Evolutionary conservation across 2,113 vertebrate species (phyloP).

Genomic region (Labeo catla): DNA sequence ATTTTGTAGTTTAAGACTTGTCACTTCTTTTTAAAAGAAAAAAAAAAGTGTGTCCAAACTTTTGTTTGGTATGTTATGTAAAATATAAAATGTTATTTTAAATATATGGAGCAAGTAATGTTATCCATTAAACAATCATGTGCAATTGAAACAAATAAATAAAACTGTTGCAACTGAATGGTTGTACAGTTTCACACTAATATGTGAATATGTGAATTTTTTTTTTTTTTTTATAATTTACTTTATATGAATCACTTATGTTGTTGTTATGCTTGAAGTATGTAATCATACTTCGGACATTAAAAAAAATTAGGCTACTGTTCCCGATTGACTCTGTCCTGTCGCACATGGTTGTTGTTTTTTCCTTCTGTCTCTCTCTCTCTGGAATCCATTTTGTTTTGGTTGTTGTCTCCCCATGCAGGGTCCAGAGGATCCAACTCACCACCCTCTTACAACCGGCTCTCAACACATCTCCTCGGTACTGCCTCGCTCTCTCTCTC

Average conservation of each 20-base stretch:
- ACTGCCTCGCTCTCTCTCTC: slow-evolving; percentile 69
- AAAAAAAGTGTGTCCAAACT: background rate
- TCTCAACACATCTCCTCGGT: slow-evolving; percentile 84
- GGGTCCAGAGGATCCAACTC: slow-evolving; percentile 82
- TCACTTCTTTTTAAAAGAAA: background rate
- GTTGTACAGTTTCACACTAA: background rate
- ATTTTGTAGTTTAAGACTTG: background rate
- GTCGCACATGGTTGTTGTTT: slow-evolving; percentile 46
- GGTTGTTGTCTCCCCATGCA: slow-evolving; percentile 84
- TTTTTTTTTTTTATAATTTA: too few species aligned
- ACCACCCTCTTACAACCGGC: slow-evolving; percentile 81
- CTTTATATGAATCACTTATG: background rate
- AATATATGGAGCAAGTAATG: background rate
- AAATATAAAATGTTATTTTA: background rate
- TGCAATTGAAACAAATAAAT: background rate
- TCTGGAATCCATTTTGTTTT: slow-evolving; percentile 80
- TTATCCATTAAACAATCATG: background rate
- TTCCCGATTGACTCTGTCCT: slow-evolving; percentile 47
- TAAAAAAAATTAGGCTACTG: background rate
- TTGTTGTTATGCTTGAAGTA: too few species aligned
- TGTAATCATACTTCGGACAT: too few species aligned
- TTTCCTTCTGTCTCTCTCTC: slow-evolving; percentile 55
- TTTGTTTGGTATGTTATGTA: background rate
- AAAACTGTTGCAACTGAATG: background rate
- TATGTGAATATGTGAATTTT: background rate